Evolutionary conservation across 1,140 invertebrate genomes (phyloP).

Genomic region (Rhopalosiphum padi): DNA sequence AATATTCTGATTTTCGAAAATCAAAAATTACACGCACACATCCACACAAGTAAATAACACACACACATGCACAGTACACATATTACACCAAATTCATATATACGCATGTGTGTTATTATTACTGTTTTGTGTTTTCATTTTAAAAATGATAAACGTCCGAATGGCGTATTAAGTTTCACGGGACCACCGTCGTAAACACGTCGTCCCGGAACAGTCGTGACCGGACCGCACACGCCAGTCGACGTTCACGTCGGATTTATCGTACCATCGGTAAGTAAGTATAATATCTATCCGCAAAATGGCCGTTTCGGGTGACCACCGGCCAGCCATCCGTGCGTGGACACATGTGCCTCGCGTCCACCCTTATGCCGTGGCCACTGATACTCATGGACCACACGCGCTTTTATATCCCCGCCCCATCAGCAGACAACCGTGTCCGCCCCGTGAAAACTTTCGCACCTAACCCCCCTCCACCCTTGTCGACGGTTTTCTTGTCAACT

Average conservation of each 20-base stretch:
- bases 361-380: background rate
- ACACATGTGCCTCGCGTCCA: background rate
- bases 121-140: constrained; percentile 22
- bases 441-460: background rate
- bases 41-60: background rate
- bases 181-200: constrained; percentile 17
- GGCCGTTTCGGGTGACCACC: background rate
- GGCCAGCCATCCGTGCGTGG: background rate
- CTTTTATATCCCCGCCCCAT: background rate
- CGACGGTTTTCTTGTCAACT: background rate
- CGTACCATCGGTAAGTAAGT: constrained; percentile 35
- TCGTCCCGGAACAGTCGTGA: background rate
- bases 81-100: background rate
- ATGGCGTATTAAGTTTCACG: constrained; percentile 54
- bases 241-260: constrained; percentile 26
- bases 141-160: constrained; percentile 45
- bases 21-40: background rate
- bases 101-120: constrained; percentile 13
- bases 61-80: background rate
- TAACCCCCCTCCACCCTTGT: background rate
- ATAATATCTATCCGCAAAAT: constrained; percentile 24
- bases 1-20: constrained; percentile 35
- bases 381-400: background rate
- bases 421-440: too few relatives aligned
- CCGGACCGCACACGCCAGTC: constrained; percentile 13